Evolutionary conservation across 2,113 vertebrate species (phyloP).

Genomic region (Gorsachius goisagi): DNA sequence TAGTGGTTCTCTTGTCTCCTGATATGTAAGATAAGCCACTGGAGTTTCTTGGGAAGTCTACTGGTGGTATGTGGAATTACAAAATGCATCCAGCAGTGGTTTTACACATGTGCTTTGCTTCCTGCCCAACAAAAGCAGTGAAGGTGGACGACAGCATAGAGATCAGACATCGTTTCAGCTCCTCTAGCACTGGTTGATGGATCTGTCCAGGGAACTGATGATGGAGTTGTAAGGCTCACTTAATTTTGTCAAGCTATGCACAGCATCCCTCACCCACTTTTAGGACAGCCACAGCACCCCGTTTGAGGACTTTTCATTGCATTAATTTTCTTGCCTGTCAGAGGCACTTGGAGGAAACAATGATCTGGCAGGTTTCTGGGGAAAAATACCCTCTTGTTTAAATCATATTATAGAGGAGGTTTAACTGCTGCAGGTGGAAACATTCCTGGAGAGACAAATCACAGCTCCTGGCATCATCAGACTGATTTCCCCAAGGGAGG

Average conservation of each 20-base stretch:
- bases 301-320: background rate
- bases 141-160: background rate
- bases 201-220: background rate
- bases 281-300: background rate
- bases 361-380: background rate
- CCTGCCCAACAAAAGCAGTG: background rate
- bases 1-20: background rate
- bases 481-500: background rate
- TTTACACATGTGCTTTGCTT: background rate
- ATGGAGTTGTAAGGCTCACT: background rate
- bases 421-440: conserved; percentile 48
- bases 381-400: background rate
- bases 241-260: background rate
- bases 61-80: background rate
- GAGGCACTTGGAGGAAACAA: background rate
- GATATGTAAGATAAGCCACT: background rate
- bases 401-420: background rate
- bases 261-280: background rate
- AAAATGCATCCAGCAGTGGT: background rate
- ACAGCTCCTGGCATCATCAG: background rate
- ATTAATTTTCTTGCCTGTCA: background rate
- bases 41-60: background rate
- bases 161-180: background rate
- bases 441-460: conserved; percentile 30
- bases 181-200: background rate